phyloP scores from a whole-genome alignment of 2,888 invertebrate genomes.

The Apamea sordens region DNA sequence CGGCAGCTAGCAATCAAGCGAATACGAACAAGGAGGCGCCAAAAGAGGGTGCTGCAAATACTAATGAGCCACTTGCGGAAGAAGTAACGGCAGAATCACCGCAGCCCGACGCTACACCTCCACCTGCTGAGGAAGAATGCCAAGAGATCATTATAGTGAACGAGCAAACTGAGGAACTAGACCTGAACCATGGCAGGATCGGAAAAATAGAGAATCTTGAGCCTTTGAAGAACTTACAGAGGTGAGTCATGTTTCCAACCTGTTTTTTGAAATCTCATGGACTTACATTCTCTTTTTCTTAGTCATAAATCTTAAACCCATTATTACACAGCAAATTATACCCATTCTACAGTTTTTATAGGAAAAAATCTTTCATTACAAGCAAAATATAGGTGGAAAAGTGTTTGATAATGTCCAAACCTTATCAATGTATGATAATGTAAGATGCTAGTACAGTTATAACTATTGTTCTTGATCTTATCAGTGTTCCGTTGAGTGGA shows the following conservation, averaged over 20 bases:
- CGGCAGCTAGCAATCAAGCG: constrained; percentile 61
- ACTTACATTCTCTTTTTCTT: constrained; percentile 16
- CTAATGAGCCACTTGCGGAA: constrained; percentile 57
- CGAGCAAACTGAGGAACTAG: constrained; percentile 93
- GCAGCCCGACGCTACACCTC: constrained; percentile 74
- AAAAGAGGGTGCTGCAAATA: constrained; percentile 45
- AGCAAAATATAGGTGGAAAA: neutral
- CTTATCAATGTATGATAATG: constrained; percentile 17
- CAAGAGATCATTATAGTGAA: constrained; percentile 92
- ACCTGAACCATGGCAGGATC: constrained; percentile 97
- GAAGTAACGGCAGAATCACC: constrained; percentile 72
- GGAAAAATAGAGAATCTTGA: constrained; percentile 96
- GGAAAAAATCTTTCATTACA: neutral
- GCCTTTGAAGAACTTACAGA: constrained; percentile 93
- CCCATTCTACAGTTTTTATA: too few relatives aligned
- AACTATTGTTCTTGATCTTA: constrained; percentile 23
- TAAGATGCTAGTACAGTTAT: neutral
- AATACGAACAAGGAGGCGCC: constrained; percentile 67
- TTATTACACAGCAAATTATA: neutral
- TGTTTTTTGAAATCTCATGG: neutral
- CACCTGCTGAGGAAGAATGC: constrained; percentile 80
- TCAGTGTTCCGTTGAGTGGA: constrained; percentile 7
- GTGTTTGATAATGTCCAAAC: neutral
- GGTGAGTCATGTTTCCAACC: constrained; percentile 74
- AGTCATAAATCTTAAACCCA: constrained; percentile 2